Conservation (phyloP, 2,888 invertebrate species). For the Machimus atricapillus region DNA sequence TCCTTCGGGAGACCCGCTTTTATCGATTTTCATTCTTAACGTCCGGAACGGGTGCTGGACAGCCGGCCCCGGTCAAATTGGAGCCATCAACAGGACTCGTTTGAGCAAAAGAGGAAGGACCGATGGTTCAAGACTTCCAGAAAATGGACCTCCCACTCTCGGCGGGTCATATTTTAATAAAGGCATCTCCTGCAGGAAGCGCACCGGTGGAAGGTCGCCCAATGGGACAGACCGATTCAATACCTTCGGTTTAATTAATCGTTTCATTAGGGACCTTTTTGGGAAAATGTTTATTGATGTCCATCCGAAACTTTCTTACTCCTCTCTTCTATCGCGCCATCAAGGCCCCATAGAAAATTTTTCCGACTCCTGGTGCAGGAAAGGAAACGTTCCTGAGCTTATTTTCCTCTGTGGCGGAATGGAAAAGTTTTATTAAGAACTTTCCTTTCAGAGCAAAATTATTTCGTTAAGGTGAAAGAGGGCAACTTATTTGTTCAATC, state of each 20-base stretch:
- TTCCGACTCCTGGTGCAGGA: neutral
- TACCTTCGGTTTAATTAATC: conserved; percentile 9
- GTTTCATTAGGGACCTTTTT: conserved; percentile 22
- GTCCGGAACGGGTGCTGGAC: neutral
- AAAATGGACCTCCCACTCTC: neutral
- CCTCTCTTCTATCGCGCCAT: neutral
- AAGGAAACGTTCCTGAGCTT: neutral
- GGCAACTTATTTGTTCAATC: conserved; percentile 11
- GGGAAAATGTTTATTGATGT: neutral
- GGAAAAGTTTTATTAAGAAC: neutral
- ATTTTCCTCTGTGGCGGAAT: neutral
- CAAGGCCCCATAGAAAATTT: neutral
- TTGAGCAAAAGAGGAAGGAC: neutral
- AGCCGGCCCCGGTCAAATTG: neutral
- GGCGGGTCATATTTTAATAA: conserved; percentile 1
- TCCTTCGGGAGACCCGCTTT: neutral
- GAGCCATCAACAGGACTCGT: neutral
- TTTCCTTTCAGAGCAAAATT: neutral
- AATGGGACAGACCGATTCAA: neutral
- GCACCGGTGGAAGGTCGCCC: neutral
- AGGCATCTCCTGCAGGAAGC: neutral
- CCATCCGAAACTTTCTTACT: neutral
- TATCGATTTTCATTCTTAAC: neutral
- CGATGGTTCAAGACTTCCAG: neutral
- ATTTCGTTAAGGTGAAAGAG: conserved; percentile 7